Conservation (phyloP, 1,140 invertebrate species). For the Chironomus striatipennis region DNA sequence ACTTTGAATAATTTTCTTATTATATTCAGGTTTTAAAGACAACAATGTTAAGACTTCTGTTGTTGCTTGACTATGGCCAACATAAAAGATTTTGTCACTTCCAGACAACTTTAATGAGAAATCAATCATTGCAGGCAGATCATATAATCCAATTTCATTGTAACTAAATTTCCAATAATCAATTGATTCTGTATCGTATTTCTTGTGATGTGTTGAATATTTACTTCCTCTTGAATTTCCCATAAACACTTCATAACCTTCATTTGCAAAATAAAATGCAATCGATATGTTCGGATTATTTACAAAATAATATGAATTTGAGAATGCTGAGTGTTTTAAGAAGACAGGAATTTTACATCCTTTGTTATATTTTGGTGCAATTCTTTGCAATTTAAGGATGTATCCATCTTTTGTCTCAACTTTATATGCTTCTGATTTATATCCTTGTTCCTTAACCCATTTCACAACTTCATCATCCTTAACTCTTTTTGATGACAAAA, state of each 20-base stretch:
- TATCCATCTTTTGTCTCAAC: constrained; percentile 60
- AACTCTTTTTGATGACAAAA: not conserved
- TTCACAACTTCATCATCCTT: not conserved
- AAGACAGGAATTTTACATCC: constrained; percentile 37
- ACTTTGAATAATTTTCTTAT: constrained; percentile 49
- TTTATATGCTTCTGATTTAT: constrained; percentile 53
- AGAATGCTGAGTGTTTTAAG: constrained; percentile 35
- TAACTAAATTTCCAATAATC: constrained; percentile 48
- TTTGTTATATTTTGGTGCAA: constrained; percentile 41
- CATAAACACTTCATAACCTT: constrained; percentile 64
- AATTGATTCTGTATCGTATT: constrained; percentile 40
- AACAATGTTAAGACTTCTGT: constrained; percentile 46
- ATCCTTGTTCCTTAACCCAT: constrained; percentile 50
- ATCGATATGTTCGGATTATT: constrained; percentile 28
- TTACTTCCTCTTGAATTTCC: constrained; percentile 61
- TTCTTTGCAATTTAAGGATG: constrained; percentile 56
- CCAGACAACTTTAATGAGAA: constrained; percentile 49
- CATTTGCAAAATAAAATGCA: constrained; percentile 59
- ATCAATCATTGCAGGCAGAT: constrained; percentile 61
- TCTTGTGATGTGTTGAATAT: constrained; percentile 52
- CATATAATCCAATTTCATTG: constrained; percentile 62
- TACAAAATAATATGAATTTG: constrained; percentile 26
- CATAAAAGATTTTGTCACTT: constrained; percentile 43
- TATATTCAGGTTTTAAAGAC: constrained; percentile 59
- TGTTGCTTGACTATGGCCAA: constrained; percentile 44